Base-by-base conservation (phyloP, 2,888 invertebrate genomes). In the Cataglyphis cursor region DNA sequence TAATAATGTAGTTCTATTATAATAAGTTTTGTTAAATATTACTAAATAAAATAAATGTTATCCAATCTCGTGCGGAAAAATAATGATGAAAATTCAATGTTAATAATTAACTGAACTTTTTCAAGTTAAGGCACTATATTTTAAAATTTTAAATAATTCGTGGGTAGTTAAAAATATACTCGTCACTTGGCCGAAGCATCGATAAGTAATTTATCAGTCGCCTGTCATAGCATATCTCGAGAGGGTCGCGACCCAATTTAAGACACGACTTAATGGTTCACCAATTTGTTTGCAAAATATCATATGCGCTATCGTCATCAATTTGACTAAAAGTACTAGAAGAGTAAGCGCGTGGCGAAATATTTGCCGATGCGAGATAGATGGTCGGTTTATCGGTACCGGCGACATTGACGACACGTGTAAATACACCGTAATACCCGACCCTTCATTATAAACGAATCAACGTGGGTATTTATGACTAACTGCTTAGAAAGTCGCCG, bases 381-480 rank as follows among this genome's bases (percentile, higher is more conserved):
- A 70, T 31, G 57, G 28, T 41, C 12, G 18, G 10, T 41, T n/a
- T 31, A 18, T 48, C 31, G 8, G 8, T 44, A 68, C 41, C 54
- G 35, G 12, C 31, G 15, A 65, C 35, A 57, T 68, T 68, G 68
- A 68, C 21, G 78, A 70, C 68, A 57, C n/a, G 70, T 68, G 68
- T 65, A 78, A 78, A 70, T 57, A 24, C 15, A 21, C 31, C 21
- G 76, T 57, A 31, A 68, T 57, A 66, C n/a, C 31, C 76, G 41
- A 54, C 38, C 51, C 24, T 31, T 31, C 41, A 78, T 78, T 78
- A 78, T 78, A 78, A 78, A 78, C 68, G 57, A 78, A 78, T 78
- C 70, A 78, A 54, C 70, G 18, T 59, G 78, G 21, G 31, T 78
- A 68, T 70, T 78, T 70, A 31, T 41, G 57, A 44, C 28, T 44